Conservation (phyloP, 2,888 invertebrate genomes). For the Thera obeliscata region DNA sequence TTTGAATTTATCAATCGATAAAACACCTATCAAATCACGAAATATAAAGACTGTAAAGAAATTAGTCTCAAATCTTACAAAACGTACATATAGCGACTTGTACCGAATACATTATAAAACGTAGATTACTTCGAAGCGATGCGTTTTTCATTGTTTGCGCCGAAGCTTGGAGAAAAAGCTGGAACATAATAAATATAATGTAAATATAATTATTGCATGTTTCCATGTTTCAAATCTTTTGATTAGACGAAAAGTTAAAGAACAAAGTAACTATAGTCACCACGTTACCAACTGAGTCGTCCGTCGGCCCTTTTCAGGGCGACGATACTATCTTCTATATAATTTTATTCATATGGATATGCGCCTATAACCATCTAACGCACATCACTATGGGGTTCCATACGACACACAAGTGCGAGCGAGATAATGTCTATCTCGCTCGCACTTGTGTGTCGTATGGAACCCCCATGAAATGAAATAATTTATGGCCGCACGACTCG, state of each 20-base stretch:
- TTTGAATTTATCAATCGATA: not conserved
- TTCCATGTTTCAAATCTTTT: conserved; percentile 25
- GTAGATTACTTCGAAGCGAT: conserved; percentile 45
- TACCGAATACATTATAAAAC: conserved; percentile 25
- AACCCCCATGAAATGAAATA: no score
- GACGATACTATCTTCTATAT: no score
- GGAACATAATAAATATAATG: conserved; percentile 48
- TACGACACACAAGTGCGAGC: no score
- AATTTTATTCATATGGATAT: no score
- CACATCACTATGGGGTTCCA: no score
- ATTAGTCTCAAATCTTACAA: conserved; percentile 27
- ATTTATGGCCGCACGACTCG: not conserved
- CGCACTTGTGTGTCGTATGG: no score
- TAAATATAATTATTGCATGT: conserved; percentile 24
- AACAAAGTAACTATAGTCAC: no score
- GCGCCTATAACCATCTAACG: no score
- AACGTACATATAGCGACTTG: conserved; percentile 22
- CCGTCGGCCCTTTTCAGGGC: no score
- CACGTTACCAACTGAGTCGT: no score
- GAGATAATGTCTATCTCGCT: no score
- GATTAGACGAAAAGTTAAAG: not conserved
- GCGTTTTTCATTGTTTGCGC: conserved; percentile 65
- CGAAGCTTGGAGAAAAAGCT: conserved; percentile 80
- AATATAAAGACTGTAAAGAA: conserved; percentile 10
- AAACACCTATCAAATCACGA: conserved; percentile 17